Percentiles rank a stretch among this genome's conserved stretches.
phyloP scores from a whole-genome alignment of 1,140 invertebrate species.

The Trichonephila clavipes region DNA sequence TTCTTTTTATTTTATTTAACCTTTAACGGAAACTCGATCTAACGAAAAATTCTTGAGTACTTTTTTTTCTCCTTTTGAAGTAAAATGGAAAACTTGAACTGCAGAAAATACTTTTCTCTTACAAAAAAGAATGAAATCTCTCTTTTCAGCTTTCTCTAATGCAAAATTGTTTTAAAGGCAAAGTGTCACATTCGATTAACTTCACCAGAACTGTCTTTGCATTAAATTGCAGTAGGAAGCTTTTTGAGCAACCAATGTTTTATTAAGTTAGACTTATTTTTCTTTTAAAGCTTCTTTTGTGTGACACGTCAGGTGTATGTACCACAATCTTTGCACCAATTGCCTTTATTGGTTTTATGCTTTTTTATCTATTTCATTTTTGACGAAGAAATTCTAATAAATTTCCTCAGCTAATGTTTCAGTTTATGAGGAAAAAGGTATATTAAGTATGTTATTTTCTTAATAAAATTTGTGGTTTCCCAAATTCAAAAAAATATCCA shows the following conservation, averaged over 20 bases:
- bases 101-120: not conserved
- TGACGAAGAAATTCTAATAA: not conserved
- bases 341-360: not conserved
- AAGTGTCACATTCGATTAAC: conserved; percentile 13
- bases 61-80: not conserved
- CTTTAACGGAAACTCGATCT: conserved; percentile 6
- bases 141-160: not conserved
- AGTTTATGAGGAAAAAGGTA: not conserved
- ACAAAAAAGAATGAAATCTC: not conserved
- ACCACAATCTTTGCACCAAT: conserved; percentile 1
- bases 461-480: too few relatives aligned
- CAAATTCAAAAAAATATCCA: too few relatives aligned
- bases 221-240: conserved; percentile 16
- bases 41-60: not conserved
- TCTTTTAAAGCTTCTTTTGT: conserved; percentile 17
- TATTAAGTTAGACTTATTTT: conserved; percentile 9
- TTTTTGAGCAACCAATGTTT: conserved; percentile 10
- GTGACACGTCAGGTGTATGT: not conserved
- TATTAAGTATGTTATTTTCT: not conserved
- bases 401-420: not conserved
- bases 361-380: not conserved
- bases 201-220: not conserved
- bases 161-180: conserved; percentile 16
- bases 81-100: not conserved
- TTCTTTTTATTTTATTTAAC: not conserved